phyloP scores from a whole-genome alignment of 2,113 vertebrate genomes.

The Sceloporus undulatus region DNA sequence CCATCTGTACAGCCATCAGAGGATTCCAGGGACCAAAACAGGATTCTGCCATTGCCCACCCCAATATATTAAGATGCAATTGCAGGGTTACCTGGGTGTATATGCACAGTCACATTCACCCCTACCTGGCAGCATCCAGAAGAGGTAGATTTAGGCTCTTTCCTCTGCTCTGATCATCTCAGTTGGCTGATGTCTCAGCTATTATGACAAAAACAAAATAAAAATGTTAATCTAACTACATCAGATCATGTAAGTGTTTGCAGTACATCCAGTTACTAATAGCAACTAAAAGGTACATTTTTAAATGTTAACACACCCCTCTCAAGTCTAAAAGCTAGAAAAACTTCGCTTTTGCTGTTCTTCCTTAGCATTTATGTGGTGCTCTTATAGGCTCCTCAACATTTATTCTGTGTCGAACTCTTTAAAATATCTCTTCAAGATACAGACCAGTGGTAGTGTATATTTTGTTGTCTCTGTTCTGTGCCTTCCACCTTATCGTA shows the following conservation, averaged over 20 bases:
- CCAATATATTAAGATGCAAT: too few species aligned
- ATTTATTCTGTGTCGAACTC: neutral
- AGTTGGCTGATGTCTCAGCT: neutral
- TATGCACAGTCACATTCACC: too few species aligned
- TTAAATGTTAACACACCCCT: neutral
- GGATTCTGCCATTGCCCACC: too few species aligned
- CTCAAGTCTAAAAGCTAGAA: neutral
- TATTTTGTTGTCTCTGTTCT: too few species aligned
- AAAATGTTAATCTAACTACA: neutral
- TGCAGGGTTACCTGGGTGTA: too few species aligned
- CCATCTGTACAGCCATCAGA: too few species aligned
- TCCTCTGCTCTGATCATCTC: neutral
- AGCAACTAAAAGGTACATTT: neutral
- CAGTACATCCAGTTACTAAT: neutral
- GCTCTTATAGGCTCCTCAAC: neutral
- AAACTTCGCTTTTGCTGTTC: neutral
- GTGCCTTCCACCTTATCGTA: too few species aligned
- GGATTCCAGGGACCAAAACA: too few species aligned
- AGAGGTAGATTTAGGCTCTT: neutral
- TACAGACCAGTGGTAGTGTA: neutral
- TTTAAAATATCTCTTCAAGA: neutral
- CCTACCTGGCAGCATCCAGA: constrained; percentile 11
- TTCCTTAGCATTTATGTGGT: too few species aligned
- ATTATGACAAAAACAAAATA: neutral
- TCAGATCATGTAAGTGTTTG: neutral